phyloP scores from a whole-genome alignment of 2,113 vertebrate species.

The Lamprotornis superbus region DNA sequence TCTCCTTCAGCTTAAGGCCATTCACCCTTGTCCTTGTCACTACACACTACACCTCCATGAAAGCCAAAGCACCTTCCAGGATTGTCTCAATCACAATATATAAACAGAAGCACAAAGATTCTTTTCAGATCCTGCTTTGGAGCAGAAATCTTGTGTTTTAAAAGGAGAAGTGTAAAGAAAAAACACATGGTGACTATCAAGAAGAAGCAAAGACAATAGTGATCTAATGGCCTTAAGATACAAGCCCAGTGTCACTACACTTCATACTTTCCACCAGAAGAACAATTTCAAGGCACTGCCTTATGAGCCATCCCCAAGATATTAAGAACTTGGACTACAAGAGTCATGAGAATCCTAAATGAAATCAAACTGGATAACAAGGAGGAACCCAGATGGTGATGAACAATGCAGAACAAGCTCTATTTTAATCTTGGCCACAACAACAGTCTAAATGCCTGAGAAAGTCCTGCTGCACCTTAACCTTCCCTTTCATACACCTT shows the following conservation, averaged over 20 bases:
- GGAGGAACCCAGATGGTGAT: neutral
- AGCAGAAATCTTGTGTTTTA: neutral
- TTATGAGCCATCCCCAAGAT: neutral
- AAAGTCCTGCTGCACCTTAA: neutral
- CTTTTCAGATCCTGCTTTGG: neutral
- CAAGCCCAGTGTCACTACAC: neutral
- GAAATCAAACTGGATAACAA: neutral
- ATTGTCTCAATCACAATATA: neutral
- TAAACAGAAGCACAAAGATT: neutral
- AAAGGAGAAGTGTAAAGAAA: neutral
- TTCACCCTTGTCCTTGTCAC: neutral
- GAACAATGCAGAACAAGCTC: neutral
- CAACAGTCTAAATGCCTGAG: neutral
- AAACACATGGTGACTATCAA: neutral
- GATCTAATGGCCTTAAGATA: neutral
- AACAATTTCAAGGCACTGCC: neutral
- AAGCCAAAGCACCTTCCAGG: neutral
- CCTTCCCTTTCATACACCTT: neutral
- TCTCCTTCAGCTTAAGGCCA: neutral
- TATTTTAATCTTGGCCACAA: neutral
- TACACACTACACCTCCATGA: neutral
- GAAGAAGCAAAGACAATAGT: neutral
- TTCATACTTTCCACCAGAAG: neutral
- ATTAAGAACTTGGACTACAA: neutral
- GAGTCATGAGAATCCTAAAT: neutral